Conservation (phyloP, 1,140 invertebrate species). For the Lasaia peninsularis region DNA sequence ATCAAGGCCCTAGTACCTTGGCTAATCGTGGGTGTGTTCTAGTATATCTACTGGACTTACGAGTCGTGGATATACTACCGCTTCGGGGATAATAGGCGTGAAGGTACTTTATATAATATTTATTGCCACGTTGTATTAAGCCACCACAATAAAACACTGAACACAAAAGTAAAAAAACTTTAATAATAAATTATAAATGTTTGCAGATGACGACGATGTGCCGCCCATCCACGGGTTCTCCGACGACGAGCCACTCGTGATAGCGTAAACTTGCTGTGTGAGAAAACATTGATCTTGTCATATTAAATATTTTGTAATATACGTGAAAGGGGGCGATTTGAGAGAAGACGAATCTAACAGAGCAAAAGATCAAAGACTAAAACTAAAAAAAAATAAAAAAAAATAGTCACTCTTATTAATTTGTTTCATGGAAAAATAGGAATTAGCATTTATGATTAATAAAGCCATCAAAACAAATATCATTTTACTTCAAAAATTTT, state of each 20-base stretch:
- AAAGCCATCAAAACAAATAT: too few species aligned
- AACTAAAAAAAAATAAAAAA: too few species aligned
- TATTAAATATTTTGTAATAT: constrained; percentile 13
- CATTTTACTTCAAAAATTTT: too few species aligned
- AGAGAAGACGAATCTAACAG: neutral
- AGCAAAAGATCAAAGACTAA: neutral
- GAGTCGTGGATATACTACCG: too few species aligned
- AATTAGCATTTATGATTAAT: too few species aligned
- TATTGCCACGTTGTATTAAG: neutral
- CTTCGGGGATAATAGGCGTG: too few species aligned
- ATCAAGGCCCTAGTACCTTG: too few species aligned
- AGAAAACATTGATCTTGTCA: constrained; percentile 55
- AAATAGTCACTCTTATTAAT: too few species aligned
- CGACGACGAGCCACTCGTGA: constrained; percentile 94
- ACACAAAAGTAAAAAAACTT: constrained; percentile 10
- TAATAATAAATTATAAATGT: constrained; percentile 14
- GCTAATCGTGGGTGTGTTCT: too few species aligned
- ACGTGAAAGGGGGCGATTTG: neutral
- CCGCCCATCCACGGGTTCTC: constrained; percentile 92
- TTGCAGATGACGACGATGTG: constrained; percentile 90
- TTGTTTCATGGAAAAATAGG: too few species aligned
- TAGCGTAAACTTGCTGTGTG: constrained; percentile 80
- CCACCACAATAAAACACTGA: neutral
- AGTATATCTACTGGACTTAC: too few species aligned
- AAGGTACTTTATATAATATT: neutral